Base-by-base conservation (phyloP, 2,113 vertebrate genomes). In the Gadus macrocephalus region DNA sequence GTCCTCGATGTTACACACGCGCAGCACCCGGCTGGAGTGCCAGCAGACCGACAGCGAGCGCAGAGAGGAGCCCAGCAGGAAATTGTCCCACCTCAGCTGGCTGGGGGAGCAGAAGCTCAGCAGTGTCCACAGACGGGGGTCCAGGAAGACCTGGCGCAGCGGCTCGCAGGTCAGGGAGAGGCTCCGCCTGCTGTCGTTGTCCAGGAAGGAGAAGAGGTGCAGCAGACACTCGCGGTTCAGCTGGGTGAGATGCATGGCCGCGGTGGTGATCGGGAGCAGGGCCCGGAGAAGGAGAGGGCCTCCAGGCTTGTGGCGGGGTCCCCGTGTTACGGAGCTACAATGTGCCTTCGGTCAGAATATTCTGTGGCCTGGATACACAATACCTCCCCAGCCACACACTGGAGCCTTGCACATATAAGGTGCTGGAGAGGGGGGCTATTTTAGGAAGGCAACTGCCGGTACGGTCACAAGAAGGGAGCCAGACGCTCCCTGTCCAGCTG, bases 181-280 rank as follows among this genome's bases (percentile, higher is more conserved):
- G 66, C 68, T 92, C 80, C 74, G 92, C 53, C 96, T 91, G 78
- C 91, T 94, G 70, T 94, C 92, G 77, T 94, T 96, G 88, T 98
- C 95, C 90, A 98, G 86, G 83, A 96, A 98, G 63, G 95, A 96
- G 78, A 97, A 98, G 35, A 98, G 84, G 89, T 97, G 94, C 19
- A 98, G 81, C 67, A 98, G 93, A 81, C 96, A 98, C 68, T 98
- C 95, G 1, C 64, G 81, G 80, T 96, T 95, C 66, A 98, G 94
- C 84, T 95, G 89, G 3, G 89, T 94, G 64, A 98, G 88, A 38
- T 92, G 93, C 96, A 97, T 97, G 67, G 19, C 1, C 11, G 38
- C 25, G 38, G 6, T 42, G 42, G 42, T 49, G 42, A 9, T 49
- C 9, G 42, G 1, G 42, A 49, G 42, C 42, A 14, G 12, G 42